Conservation (phyloP, 2,888 invertebrate species). For the Scaptomyza caliginosa region DNA sequence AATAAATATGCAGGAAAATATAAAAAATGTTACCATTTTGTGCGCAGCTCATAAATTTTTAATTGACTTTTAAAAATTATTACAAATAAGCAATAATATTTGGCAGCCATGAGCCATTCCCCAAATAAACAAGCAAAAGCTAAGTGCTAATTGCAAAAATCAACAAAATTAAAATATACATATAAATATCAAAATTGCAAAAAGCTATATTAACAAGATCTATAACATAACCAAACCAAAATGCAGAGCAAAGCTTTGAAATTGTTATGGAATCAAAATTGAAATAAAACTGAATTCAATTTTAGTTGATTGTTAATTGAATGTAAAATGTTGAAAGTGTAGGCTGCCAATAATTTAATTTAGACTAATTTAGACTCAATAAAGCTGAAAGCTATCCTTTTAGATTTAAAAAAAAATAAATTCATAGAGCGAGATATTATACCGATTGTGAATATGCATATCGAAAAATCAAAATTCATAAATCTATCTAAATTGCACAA, state of each 20-base stretch:
- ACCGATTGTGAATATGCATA: too few species aligned
- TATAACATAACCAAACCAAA: constrained; percentile 20
- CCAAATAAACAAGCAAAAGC: constrained; percentile 11
- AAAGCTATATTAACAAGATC: constrained; percentile 15
- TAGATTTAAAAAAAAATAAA: background rate
- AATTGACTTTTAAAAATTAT: constrained; percentile 59
- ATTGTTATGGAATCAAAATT: constrained; percentile 30
- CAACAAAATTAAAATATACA: constrained; percentile 35
- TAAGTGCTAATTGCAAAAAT: constrained; percentile 53
- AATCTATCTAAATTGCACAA: constrained; percentile 3
- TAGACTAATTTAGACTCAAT: too few species aligned
- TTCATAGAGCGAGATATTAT: too few species aligned
- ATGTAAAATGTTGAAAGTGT: constrained; percentile 2
- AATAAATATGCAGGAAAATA: background rate
- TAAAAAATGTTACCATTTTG: background rate
- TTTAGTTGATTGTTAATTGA: too few species aligned
- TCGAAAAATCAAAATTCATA: constrained; percentile 17
- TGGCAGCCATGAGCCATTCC: constrained; percentile 28
- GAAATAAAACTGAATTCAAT: constrained; percentile 1
- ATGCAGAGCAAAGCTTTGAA: constrained; percentile 22
- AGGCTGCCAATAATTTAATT: background rate
- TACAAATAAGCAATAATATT: constrained; percentile 52
- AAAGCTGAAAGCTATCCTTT: background rate
- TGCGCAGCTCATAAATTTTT: too few species aligned
- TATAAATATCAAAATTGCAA: constrained; percentile 57